Evolutionary conservation across 2,797 vertebrate genomes (phyloP).

Genomic region (Zonotrichia albicollis): DNA sequence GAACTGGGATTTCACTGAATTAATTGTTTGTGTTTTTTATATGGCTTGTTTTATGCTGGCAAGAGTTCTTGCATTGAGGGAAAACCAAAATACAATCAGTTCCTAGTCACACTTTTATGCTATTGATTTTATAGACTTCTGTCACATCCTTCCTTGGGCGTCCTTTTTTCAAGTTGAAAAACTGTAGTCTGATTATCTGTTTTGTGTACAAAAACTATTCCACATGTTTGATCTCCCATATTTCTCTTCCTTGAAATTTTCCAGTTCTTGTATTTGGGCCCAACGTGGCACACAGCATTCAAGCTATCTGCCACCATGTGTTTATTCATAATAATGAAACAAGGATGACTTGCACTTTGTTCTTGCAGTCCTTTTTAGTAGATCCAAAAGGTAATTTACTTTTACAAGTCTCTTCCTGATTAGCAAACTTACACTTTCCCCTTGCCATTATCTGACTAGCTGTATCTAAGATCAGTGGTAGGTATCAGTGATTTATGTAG

Average conservation of each 20-base stretch:
- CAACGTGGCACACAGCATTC: not conserved
- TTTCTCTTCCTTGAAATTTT: not conserved
- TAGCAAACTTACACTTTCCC: not conserved
- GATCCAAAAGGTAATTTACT: not conserved
- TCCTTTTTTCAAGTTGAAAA: not conserved
- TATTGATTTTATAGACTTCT: slow-evolving; percentile 33
- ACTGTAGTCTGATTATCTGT: not conserved
- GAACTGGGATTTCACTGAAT: not conserved
- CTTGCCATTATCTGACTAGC: not conserved
- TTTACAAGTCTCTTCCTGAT: not conserved
- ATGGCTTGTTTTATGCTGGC: not conserved
- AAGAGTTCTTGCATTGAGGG: not conserved
- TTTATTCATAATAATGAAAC: not conserved
- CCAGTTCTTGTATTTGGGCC: not conserved
- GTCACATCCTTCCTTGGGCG: not conserved
- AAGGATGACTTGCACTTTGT: not conserved
- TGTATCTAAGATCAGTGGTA: not conserved
- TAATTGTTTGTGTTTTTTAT: not conserved
- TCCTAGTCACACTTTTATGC: not conserved
- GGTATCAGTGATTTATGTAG: fast-evolving
- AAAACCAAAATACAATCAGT: not conserved
- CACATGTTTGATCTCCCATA: not conserved
- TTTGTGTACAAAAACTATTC: not conserved
- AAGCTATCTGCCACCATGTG: not conserved
- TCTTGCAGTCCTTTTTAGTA: not conserved